Evolutionary conservation across 2,888 invertebrate species (phyloP).

Genomic region (Ceriagrion tenellum): DNA sequence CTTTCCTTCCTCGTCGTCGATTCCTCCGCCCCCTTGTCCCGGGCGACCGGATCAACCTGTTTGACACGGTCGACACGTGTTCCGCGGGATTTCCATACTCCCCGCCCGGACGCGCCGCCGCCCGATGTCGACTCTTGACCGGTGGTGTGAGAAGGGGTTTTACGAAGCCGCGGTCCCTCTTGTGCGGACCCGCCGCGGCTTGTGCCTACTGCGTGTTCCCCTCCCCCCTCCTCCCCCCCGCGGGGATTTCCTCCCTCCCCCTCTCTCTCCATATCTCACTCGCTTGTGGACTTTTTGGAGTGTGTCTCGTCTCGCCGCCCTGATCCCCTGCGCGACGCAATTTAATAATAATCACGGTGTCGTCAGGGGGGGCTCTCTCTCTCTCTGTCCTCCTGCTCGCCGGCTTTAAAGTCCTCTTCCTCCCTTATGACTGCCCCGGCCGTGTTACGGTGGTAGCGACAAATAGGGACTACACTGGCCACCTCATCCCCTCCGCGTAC

Average conservation of each 20-base stretch:
- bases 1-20: no score
- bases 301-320: not conserved
- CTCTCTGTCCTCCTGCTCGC: not conserved
- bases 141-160: no score
- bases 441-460: no score
- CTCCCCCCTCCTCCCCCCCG: no score
- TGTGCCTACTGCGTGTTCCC: not conserved
- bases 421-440: no score
- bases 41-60: not conserved
- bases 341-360: slow-evolving; percentile 18
- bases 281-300: no score
- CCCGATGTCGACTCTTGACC: not conserved
- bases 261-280: not conserved
- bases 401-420: not conserved
- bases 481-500: not conserved
- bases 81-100: not conserved
- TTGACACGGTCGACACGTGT: slow-evolving; percentile 6
- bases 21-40: not conserved
- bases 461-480: no score
- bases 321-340: not conserved
- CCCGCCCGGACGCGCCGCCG: not conserved
- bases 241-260: not conserved
- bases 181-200: not conserved
- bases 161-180: no score
- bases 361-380: no score